These are phyloP conservation scores for Muscicapa striata DNA, from an alignment of 2,797 vertebrate genomes.

Conservation along the genomic window DNA sequence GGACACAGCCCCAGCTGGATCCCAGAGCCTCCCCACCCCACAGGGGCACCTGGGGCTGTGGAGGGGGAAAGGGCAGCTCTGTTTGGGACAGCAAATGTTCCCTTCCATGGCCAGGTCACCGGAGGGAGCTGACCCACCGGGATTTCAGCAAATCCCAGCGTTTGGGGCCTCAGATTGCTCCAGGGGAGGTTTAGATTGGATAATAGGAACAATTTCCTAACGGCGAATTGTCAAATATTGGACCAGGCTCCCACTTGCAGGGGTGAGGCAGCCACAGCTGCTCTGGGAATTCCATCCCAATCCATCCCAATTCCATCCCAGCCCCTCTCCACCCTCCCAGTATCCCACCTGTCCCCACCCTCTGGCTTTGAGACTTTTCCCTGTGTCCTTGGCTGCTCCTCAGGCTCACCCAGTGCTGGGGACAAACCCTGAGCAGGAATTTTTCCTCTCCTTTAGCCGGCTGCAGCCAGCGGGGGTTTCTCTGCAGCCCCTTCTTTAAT, in stretches of 20 bases:
- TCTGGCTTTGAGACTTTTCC: accelerated
- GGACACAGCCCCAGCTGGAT: background rate
- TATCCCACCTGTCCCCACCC: background rate
- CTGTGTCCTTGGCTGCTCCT: background rate
- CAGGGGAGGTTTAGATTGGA: too few relatives aligned
- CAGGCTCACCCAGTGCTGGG: background rate
- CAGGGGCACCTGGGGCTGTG: background rate
- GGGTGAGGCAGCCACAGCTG: background rate
- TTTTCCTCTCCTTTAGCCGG: background rate
- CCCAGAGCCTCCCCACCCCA: accelerated
- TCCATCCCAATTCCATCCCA: too few relatives aligned
- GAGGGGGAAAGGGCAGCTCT: background rate
- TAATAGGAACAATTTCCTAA: too few relatives aligned
- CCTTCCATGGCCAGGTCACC: accelerated
- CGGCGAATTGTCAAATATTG: background rate
- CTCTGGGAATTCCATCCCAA: background rate
- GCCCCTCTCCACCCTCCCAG: background rate
- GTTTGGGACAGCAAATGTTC: accelerated
- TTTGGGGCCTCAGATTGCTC: accelerated
- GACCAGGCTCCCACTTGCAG: background rate
- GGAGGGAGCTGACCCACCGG: background rate
- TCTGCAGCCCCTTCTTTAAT: conserved; percentile 38
- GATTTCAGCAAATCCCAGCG: accelerated
- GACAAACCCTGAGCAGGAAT: background rate
- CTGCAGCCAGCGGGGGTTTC: conserved; percentile 50